Evolutionary conservation across 1,140 invertebrate genomes (phyloP), one percentile per base, ranked within the genome.

Genomic region (Zaprionus lachaisei): DNA sequence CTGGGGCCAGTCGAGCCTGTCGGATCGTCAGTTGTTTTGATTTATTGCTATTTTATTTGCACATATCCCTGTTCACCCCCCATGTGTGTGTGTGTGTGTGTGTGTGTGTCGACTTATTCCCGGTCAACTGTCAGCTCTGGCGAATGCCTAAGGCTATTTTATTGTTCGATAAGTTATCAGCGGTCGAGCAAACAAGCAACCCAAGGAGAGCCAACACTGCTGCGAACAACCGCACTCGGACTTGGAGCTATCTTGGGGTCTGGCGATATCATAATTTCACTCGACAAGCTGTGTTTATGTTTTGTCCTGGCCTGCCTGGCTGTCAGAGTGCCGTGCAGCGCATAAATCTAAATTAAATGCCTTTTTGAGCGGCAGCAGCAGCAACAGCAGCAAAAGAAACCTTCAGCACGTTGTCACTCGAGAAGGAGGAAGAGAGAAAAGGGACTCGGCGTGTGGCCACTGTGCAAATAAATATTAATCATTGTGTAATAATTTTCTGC

Each of bases 401-500:
- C 71, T 83, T 87, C 84, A 83, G 83, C 85, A 81, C 75, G 83
- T 81, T 90, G 84, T 90, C 85, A 89, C 81, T 81, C 69, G 67
- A 79, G 70, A 67, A 47, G 67, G 68, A 60, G 62, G 24, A 2
- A 22, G 47, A 31, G 34, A 54, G 56, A 6, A 26, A 47, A 22
- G 12, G 31, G 24, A 37, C 56, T 72, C 26, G 28, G 58, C 65
- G 51, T 22, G 64, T 11, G 49, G 38, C n/a, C 26, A 11, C 31
- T 34, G 74, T 60, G 77, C 81, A 85, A 91, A 91, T 90, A 91
- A 90, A 92, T 91, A 91, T 91, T 91, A 92, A 91, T 91, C 90
- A 91, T 91, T 90, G 80, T 75, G 81, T 86, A 91, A 91, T 91
- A 91, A 91, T 91, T 91, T 91, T 91, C 82, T 90, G 90, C 90